These are phyloP conservation scores for Desmophyllum pertusum DNA, from an alignment of 92 coral and sea anemone species.

Conservation along the genomic window DNA sequence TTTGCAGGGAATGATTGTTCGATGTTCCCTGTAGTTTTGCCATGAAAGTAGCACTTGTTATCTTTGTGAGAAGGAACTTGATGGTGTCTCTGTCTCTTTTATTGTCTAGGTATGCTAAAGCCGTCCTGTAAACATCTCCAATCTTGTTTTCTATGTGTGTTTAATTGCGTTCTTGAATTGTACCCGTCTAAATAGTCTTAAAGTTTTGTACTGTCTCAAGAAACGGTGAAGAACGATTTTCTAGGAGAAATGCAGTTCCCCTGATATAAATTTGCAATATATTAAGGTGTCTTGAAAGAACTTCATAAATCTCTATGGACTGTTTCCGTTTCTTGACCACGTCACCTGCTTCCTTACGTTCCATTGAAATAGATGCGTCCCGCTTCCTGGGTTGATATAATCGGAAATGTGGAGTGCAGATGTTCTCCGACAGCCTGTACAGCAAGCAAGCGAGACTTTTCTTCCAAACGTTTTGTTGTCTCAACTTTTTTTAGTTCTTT, in stretches of 20 bases:
- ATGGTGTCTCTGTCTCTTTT: constrained; percentile 43
- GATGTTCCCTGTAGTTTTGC: constrained; percentile 26
- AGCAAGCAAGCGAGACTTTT: constrained; percentile 12
- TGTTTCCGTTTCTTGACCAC: not conserved
- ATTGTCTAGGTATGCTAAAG: constrained; percentile 25
- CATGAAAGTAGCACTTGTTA: constrained; percentile 37
- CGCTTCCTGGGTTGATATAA: constrained; percentile 9
- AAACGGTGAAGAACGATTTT: not conserved
- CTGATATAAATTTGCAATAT: constrained; percentile 12
- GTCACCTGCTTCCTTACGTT: not conserved
- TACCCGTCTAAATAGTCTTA: not conserved
- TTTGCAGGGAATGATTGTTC: constrained; percentile 38
- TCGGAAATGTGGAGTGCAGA: constrained; percentile 5
- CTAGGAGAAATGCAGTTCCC: constrained; percentile 13
- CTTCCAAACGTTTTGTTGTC: not conserved
- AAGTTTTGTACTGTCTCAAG: not conserved
- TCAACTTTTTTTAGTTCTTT: constrained; percentile 7
- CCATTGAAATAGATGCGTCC: not conserved
- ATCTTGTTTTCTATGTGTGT: constrained; percentile 11
- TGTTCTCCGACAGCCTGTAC: constrained; percentile 7
- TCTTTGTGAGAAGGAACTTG: constrained; percentile 39
- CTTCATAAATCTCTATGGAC: constrained; percentile 9
- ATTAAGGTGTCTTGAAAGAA: not conserved
- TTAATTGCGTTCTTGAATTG: not conserved
- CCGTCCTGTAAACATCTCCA: constrained; percentile 27